Percentiles rank a stretch among this genome's conserved stretches.
These are phyloP conservation scores for Arremon brunneinucha DNA, from an alignment of 2,797 vertebrate species.

Conservation along the genomic window DNA sequence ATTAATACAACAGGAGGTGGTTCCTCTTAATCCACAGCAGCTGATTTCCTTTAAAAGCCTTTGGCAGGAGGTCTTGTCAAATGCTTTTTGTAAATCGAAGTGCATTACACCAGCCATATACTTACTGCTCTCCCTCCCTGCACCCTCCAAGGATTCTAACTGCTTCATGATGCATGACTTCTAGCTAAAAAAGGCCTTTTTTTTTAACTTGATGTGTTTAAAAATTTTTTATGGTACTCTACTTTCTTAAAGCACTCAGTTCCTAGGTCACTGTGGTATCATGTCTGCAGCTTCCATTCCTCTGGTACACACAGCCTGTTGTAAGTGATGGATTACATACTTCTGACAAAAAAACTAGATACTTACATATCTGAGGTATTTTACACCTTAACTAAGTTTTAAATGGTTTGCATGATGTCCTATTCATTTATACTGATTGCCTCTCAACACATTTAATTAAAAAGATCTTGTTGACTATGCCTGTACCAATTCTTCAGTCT, in stretches of 20 bases:
- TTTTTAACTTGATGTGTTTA: not conserved
- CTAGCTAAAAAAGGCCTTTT: not conserved
- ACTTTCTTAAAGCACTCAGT: not conserved
- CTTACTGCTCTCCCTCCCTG: not conserved
- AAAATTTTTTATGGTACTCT: not conserved
- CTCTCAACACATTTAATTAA: not conserved
- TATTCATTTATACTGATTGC: not conserved
- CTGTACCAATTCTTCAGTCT: not conserved
- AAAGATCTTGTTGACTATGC: not conserved
- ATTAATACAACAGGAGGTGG: constrained; percentile 23
- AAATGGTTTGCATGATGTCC: not conserved
- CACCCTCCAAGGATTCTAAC: not conserved
- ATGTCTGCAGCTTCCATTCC: not conserved
- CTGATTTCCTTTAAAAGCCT: constrained; percentile 38
- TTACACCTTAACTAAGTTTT: not conserved
- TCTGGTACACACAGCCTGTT: not conserved
- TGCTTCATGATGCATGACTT: not conserved
- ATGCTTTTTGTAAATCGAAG: constrained; percentile 49
- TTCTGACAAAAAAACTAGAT: not conserved
- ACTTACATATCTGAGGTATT: not conserved
- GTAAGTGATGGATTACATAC: not conserved
- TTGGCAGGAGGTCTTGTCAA: constrained; percentile 25
- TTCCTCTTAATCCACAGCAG: constrained; percentile 20
- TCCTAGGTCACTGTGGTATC: not conserved
- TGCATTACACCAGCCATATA: not conserved